Percentiles rank a stretch among this genome's conserved stretches.
These are phyloP conservation scores for Girardia tigrina DNA, from an alignment of 2,888 invertebrate species.

Conservation along the genomic window DNA sequence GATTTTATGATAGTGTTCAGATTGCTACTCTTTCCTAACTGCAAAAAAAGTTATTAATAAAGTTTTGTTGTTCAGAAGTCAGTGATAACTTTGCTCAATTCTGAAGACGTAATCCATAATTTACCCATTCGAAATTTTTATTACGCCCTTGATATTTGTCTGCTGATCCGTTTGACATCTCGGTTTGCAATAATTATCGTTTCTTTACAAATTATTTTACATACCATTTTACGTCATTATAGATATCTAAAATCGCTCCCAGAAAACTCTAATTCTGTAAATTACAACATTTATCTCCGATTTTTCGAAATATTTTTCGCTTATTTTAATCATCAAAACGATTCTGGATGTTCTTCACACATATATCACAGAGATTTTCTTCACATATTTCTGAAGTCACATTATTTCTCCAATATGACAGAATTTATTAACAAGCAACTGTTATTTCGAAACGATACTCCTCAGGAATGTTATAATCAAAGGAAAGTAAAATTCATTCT, in stretches of 20 bases:
- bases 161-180: background rate
- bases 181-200: background rate
- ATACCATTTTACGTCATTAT: no score
- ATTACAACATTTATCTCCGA: background rate
- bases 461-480: background rate
- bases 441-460: background rate
- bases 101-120: background rate
- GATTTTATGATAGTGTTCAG: no score
- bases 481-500: background rate
- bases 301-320: background rate
- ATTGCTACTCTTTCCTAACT: no score
- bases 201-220: background rate
- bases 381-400: background rate
- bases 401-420: background rate
- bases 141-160: background rate
- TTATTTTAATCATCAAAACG: background rate
- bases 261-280: background rate
- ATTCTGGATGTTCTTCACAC: background rate
- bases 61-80: no score
- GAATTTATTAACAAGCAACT: background rate
- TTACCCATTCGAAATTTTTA: background rate
- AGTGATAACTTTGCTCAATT: background rate
- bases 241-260: background rate
- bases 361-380: background rate
- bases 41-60: no score